Percentiles rank a stretch among this genome's conserved stretches.
Conservation (phyloP, 2,797 vertebrate species). For the Manis javanica region DNA sequence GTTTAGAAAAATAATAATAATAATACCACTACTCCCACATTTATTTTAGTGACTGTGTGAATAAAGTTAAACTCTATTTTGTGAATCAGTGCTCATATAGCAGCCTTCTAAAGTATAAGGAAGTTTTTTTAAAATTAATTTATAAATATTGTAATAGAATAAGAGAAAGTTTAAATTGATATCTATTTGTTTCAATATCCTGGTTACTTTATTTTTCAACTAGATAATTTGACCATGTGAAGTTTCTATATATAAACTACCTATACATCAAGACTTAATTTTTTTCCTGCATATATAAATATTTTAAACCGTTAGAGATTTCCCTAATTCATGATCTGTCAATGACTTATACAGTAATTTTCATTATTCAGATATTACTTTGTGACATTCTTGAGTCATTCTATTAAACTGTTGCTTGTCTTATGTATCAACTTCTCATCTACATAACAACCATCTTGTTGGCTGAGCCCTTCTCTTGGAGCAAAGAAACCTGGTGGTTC, state of each 20-base stretch:
- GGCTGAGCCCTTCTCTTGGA: neutral
- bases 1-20: slow-evolving; percentile 52
- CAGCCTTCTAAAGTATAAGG: neutral
- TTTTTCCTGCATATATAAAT: neutral
- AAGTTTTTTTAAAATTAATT: neutral
- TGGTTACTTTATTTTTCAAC: slow-evolving; percentile 35
- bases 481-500: neutral
- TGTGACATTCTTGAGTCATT: slow-evolving; percentile 8
- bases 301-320: neutral
- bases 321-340: neutral
- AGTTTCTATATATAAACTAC: neutral
- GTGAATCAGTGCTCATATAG: slow-evolving; percentile 16
- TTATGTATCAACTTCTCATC: neutral
- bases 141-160: neutral
- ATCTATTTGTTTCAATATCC: neutral
- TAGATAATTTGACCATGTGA: neutral
- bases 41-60: slow-evolving; percentile 22
- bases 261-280: neutral
- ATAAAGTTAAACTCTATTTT: neutral
- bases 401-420: neutral
- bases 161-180: slow-evolving; percentile 16
- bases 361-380: neutral
- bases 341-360: neutral
- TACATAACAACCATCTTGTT: neutral
- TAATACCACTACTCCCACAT: neutral